These are phyloP conservation scores for Prietella phreatophila DNA, from an alignment of 2,113 vertebrate genomes.

Conservation along the genomic window DNA sequence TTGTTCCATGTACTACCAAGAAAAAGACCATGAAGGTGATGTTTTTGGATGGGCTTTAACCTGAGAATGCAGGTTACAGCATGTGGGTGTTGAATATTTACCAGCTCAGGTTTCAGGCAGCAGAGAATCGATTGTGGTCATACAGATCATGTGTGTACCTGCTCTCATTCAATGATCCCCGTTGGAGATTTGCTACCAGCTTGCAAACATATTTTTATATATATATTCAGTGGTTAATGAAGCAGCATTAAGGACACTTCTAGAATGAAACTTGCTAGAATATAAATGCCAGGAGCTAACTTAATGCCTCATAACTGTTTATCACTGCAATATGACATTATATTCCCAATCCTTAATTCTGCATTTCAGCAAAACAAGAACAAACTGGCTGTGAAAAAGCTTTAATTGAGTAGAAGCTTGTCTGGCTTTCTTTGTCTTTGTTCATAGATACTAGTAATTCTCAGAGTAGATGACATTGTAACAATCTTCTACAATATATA, in stretches of 20 bases:
- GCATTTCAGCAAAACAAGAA: neutral
- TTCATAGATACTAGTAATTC: neutral
- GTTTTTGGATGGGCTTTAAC: slow-evolving; percentile 10
- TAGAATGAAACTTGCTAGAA: slow-evolving; percentile 5
- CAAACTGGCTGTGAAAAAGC: neutral
- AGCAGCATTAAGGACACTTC: neutral
- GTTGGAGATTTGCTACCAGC: slow-evolving; percentile 8
- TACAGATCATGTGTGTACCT: neutral
- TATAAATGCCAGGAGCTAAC: neutral
- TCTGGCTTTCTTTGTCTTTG: neutral
- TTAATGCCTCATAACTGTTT: neutral
- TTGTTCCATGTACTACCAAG: slow-evolving; percentile 2
- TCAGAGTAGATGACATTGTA: neutral
- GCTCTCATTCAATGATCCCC: neutral
- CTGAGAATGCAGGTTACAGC: neutral
- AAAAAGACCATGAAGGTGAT: neutral
- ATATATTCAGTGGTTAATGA: slow-evolving; percentile 10
- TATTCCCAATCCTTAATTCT: neutral
- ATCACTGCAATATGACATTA: neutral
- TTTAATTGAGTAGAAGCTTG: neutral
- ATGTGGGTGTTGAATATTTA: neutral
- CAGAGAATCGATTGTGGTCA: neutral
- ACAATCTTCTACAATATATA: neutral
- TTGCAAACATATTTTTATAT: slow-evolving; percentile 4
- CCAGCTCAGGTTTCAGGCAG: neutral